Evolutionary conservation across 2,888 invertebrate genomes (phyloP).

Genomic region (Andrena haemorrhoa): DNA sequence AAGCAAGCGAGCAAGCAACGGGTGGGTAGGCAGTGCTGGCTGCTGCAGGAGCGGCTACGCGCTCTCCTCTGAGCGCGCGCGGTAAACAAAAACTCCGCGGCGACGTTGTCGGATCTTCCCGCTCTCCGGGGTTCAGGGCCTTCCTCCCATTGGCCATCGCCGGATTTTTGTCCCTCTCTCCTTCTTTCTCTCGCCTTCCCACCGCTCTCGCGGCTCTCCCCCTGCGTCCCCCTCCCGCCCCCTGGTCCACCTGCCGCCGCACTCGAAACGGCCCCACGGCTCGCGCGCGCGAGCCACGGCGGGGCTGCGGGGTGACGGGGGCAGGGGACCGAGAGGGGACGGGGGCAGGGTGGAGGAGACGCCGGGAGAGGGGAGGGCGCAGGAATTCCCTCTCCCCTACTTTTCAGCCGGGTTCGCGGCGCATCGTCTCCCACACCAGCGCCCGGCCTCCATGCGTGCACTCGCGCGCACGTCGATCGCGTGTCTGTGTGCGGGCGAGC

Average conservation of each 20-base stretch:
- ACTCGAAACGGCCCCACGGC: constrained; percentile 71
- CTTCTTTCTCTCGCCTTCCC: constrained; percentile 55
- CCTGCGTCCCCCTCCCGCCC: constrained; percentile 45
- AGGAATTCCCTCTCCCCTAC: constrained; percentile 81
- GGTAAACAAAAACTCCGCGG: constrained; percentile 83
- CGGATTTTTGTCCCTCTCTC: constrained; percentile 79
- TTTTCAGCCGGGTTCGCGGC: constrained; percentile 74
- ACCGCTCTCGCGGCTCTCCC: constrained; percentile 41
- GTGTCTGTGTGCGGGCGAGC: neutral
- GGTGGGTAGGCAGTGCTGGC: constrained; percentile 30
- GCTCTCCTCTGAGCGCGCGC: constrained; percentile 75
- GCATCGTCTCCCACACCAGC: constrained; percentile 72
- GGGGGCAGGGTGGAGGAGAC: neutral
- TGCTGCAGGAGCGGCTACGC: constrained; percentile 73
- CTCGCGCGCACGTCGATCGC: constrained; percentile 15
- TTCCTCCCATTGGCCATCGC: constrained; percentile 78
- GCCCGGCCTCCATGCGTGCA: constrained; percentile 21
- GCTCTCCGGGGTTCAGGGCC: constrained; percentile 74
- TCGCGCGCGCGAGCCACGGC: constrained; percentile 47
- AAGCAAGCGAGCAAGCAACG: constrained; percentile 46
- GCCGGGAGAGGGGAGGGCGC: constrained; percentile 51
- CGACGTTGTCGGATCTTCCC: constrained; percentile 84
- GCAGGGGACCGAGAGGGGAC: neutral
- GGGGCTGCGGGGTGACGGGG: neutral
- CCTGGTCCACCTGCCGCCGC: constrained; percentile 72